A percentile compares a stretch with the other conserved stretches of the same genome.
Conservation (phyloP, 2,113 vertebrate species). For the Camelus dromedarius region DNA sequence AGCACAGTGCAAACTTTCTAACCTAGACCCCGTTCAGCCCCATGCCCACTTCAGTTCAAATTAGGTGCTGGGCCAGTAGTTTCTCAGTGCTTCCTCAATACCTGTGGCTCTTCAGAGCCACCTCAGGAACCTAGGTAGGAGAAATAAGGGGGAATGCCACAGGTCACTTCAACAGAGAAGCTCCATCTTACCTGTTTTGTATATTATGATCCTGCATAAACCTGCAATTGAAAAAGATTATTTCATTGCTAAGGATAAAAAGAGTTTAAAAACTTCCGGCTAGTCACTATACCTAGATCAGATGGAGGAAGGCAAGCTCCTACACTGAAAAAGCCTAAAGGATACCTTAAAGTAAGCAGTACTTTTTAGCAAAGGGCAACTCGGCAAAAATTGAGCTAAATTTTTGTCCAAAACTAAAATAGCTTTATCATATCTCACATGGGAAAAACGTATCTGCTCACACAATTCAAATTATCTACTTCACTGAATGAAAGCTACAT, state of each 20-base stretch:
- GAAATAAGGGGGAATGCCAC: too few species aligned
- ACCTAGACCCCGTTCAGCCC: too few species aligned
- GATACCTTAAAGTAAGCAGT: background rate
- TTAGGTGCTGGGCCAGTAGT: background rate
- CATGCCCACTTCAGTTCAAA: background rate
- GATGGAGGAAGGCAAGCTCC: background rate
- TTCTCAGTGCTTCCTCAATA: background rate
- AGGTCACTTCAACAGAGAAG: background rate
- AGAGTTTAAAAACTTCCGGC: background rate
- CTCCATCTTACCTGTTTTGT: background rate
- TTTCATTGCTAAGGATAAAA: background rate
- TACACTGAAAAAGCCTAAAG: background rate
- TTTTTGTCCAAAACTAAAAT: conserved; percentile 15
- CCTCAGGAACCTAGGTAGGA: background rate
- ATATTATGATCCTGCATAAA: background rate
- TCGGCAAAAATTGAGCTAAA: background rate
- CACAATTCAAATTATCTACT: background rate
- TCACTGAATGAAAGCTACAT: background rate
- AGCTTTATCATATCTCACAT: background rate
- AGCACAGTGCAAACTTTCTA: background rate
- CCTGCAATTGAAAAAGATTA: background rate
- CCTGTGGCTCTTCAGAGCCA: background rate
- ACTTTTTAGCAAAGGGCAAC: background rate
- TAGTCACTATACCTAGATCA: background rate
- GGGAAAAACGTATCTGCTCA: background rate